Percentiles rank a stretch among this genome's conserved stretches.
Conservation (phyloP, 2,797 vertebrate species). For the Eulemur rubriventer region DNA sequence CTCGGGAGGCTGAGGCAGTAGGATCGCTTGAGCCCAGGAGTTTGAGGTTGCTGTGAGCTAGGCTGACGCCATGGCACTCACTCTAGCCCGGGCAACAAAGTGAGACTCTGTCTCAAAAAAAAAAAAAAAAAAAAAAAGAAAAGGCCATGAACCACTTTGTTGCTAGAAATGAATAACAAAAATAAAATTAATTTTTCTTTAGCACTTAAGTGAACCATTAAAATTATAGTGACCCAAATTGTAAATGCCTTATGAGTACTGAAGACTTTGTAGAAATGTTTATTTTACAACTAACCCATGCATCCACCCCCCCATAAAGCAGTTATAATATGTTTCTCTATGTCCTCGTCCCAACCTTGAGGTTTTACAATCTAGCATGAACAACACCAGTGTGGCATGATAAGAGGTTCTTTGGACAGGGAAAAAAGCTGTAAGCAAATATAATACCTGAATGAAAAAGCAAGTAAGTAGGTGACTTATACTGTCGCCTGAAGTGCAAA, state of each 20-base stretch:
- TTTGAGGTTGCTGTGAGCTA: too few relatives aligned
- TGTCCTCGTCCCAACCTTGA: neutral
- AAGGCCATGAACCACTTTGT: neutral
- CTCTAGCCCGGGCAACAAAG: too few relatives aligned
- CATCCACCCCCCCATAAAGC: neutral
- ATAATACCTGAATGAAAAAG: slow-evolving; percentile 3
- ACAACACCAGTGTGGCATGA: neutral
- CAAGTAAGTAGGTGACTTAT: slow-evolving; percentile 51
- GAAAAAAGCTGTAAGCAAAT: slow-evolving; percentile 34
- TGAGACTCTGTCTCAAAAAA: too few relatives aligned
- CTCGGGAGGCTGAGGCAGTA: too few relatives aligned
- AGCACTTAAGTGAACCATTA: neutral
- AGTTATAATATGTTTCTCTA: neutral
- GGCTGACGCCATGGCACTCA: too few relatives aligned
- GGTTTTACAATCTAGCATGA: neutral
- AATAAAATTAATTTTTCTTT: slow-evolving; percentile 12
- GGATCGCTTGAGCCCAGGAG: too few relatives aligned
- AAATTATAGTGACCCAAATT: neutral
- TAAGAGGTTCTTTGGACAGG: neutral
- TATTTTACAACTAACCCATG: neutral
- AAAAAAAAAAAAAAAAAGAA: too few relatives aligned
- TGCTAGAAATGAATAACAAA: neutral
- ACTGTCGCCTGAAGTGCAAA: neutral
- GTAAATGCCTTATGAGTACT: neutral
- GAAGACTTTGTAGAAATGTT: neutral